Evolutionary conservation across 2,797 vertebrate species (phyloP), one percentile per base, ranked within the genome.

Genomic region (Acipenser ruthenus): DNA sequence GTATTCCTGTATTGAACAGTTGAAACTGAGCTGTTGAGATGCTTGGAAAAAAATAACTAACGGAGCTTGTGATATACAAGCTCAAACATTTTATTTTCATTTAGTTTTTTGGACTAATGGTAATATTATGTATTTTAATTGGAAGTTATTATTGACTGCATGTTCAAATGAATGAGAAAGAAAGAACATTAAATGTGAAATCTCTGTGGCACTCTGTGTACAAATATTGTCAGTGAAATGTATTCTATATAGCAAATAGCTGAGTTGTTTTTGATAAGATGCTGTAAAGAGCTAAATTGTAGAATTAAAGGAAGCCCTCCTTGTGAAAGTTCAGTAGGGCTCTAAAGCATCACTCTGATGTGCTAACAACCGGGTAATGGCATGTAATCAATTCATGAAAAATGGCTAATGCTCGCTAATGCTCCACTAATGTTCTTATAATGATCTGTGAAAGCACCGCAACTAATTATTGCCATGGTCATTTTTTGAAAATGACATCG

Each of bases 351-450:
- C 15, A 58, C 7, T 12, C 82, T 77, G 72, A 73, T 85, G 81
- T 70, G 65, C 73, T 86, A 87, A 86, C 77, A 82, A 85, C 77
- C 68, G 72, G 79, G 78, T 74, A 74, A 80, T 84, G 83, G 77
- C 87, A 84, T 78, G 75, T 88, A 87, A 87, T 89, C 87, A 77
- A 88, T 88, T 79, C 75, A 80, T 86, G 83, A 88, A 86, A 85
- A 87, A 86, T 89, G 76, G 77, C 75, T 79, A 83, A 79, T 85
- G 86, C 81, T 81, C 78, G 70, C 80, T 88, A 89, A 88, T 88
- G 77, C 81, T 74, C 73, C 73, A 72, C 79, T 89, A 89, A 89
- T 87, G 82, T 84, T 80, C 82, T 83, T 79, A 77, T 89, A 90
- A 88, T 87, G 83, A 87, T 85, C 80, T 86, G 78, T 85, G 83